Evolutionary conservation across 2,888 invertebrate species (phyloP), one percentile per base, ranked within the genome.

Genomic region (Cosmorhoe ocellata): DNA sequence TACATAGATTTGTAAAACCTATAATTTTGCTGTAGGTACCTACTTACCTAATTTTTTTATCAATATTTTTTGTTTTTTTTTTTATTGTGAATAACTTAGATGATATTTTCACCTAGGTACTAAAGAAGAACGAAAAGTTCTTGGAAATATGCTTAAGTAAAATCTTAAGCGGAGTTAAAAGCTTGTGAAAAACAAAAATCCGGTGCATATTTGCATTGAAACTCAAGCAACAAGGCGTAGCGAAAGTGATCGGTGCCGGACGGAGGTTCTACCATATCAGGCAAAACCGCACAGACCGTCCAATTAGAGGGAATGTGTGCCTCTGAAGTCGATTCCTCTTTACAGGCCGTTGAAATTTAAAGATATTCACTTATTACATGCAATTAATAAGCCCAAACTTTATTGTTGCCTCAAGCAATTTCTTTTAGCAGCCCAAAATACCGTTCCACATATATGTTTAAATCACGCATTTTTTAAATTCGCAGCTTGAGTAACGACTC

Each of bases 281-380:
- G 81, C 68, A 50, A 69, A 52, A 60, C 64, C 67, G 76, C 69
- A 71, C 81, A 76, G 79, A 76, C n/a, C 81, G 67, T 78, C 87
- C 88, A 89, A 89, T 89, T 89, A 89, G 86, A 83, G 72, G 85
- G 87, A 86, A 87, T 86, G 84, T 71, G 73, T 74, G 73, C 77
- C 71, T 71, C 60, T 65, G 71, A 66, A 69, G 51, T 12, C 52
- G 57, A 57, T 52, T 51, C 65, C 68, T 56, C 61, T 69, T 59
- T 78, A 86, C 85, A 84, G 84, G 79, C 73, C 74, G 84, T 64
- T 76, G 63, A 68, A 66, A 67, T 32, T 32, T 37, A 42, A 34
- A 27, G 7, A 10, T 40, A 12, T 22, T 22, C 6, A 18, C n/a
- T n/a, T n/a, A 11, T 11, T 30, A 45, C 24, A 30, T 14, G 37